Percentiles rank a stretch among this genome's conserved stretches.
Evolutionary conservation across 1,140 invertebrate species (phyloP).

Genomic region (Pectinophora gossypiella): DNA sequence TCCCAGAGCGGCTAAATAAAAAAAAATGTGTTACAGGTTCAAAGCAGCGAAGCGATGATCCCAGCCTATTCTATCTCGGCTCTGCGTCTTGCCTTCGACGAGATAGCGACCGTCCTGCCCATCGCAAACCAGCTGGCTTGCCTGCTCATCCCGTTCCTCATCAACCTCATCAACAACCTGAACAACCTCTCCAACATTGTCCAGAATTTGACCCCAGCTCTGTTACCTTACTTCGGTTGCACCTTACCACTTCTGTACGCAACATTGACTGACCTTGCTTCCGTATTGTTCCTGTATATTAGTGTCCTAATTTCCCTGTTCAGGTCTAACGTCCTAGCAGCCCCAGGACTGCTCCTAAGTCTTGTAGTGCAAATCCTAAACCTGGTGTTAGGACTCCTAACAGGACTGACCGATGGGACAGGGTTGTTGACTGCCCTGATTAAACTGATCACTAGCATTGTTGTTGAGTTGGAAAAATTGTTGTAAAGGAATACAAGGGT

Average conservation of each 20-base stretch:
- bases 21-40: constrained; percentile 41
- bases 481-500: no score
- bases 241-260: constrained; percentile 58
- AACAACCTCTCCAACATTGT: constrained; percentile 63
- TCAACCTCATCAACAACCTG: constrained; percentile 59
- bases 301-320: constrained; percentile 60
- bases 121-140: constrained; percentile 55
- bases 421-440: constrained; percentile 49
- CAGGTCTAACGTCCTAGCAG: constrained; percentile 53
- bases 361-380: constrained; percentile 52
- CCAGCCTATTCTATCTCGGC: constrained; percentile 58
- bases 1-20: no score
- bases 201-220: constrained; percentile 54
- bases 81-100: constrained; percentile 52
- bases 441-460: constrained; percentile 50
- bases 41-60: constrained; percentile 52
- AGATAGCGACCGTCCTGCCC: constrained; percentile 52
- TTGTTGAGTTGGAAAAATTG: constrained; percentile 56
- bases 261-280: constrained; percentile 58
- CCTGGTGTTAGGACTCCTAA: constrained; percentile 44
- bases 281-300: constrained; percentile 58
- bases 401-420: constrained; percentile 43
- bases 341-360: constrained; percentile 44
- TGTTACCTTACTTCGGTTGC: constrained; percentile 59
- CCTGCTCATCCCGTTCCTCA: constrained; percentile 53